phyloP scores from a whole-genome alignment of 2,113 vertebrate genomes.

The Scartelaos histophorus region DNA sequence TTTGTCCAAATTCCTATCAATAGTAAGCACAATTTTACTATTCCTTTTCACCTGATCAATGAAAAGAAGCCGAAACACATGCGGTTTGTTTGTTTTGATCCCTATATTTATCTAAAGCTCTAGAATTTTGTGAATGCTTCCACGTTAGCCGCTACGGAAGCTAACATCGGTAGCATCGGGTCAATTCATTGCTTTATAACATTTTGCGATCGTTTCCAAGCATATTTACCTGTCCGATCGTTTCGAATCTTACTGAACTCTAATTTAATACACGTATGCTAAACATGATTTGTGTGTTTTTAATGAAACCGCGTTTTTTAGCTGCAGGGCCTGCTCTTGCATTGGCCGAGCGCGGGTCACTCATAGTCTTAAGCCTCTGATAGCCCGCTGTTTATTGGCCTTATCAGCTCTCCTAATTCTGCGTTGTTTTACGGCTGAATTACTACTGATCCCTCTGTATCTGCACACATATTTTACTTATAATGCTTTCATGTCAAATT shows the following conservation, averaged over 20 bases:
- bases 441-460: not conserved
- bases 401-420: not conserved
- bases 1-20: conserved; percentile 33
- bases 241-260: not conserved
- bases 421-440: not conserved
- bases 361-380: not conserved
- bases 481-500: not conserved
- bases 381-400: not conserved
- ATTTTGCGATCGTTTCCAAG: too few relatives aligned
- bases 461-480: not conserved
- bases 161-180: conserved; percentile 19
- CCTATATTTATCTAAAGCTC: rapidly evolving
- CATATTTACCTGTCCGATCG: rapidly evolving
- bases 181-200: conserved; percentile 22
- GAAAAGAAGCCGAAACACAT: rapidly evolving
- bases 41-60: rapidly evolving
- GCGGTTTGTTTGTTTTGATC: rapidly evolving
- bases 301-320: not conserved
- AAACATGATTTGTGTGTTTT: not conserved
- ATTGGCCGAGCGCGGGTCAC: not conserved
- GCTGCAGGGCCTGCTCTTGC: not conserved
- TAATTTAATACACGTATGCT: not conserved
- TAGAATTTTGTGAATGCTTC: not conserved
- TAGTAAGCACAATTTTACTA: conserved; percentile 49
- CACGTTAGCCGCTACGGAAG: not conserved